Evolutionary conservation across 2,797 vertebrate genomes (phyloP).

Genomic region (Gymnothorax reevesii): DNA sequence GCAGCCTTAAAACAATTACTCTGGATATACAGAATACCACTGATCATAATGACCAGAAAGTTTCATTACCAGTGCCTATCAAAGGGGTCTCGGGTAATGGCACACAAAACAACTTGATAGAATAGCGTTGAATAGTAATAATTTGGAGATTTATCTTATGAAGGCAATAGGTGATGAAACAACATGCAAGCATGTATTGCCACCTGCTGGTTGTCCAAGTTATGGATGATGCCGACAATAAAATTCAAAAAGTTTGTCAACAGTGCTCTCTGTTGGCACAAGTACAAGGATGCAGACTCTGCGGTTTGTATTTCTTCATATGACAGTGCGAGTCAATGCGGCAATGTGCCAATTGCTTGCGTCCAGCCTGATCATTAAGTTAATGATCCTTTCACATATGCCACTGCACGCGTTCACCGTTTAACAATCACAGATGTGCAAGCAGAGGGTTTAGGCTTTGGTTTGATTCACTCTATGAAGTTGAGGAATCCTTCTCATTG

Average conservation of each 20-base stretch:
- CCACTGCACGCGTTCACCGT: background rate
- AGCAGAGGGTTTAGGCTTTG: background rate
- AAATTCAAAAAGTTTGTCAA: conserved; percentile 33
- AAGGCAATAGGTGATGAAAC: background rate
- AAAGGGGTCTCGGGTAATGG: background rate
- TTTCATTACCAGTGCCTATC: background rate
- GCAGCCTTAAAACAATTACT: background rate
- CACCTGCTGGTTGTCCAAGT: conserved; percentile 30
- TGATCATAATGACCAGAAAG: background rate
- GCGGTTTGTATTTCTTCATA: background rate
- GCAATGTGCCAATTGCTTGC: background rate
- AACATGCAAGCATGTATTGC: conserved; percentile 22
- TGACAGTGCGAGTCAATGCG: background rate
- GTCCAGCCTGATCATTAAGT: background rate
- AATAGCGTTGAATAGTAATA: background rate
- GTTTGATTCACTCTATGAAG: background rate
- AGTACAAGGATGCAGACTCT: background rate
- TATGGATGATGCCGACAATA: background rate
- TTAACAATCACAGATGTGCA: background rate
- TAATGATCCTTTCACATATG: background rate
- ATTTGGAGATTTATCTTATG: background rate
- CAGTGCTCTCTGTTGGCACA: conserved; percentile 47
- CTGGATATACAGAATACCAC: background rate
- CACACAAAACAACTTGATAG: background rate
- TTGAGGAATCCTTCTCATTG: background rate